A percentile compares a stretch with the other conserved stretches of the same genome.
These are phyloP conservation scores for Zeugodacus cucurbitae DNA, from an alignment of 1,140 invertebrate genomes.

Conservation along the genomic window DNA sequence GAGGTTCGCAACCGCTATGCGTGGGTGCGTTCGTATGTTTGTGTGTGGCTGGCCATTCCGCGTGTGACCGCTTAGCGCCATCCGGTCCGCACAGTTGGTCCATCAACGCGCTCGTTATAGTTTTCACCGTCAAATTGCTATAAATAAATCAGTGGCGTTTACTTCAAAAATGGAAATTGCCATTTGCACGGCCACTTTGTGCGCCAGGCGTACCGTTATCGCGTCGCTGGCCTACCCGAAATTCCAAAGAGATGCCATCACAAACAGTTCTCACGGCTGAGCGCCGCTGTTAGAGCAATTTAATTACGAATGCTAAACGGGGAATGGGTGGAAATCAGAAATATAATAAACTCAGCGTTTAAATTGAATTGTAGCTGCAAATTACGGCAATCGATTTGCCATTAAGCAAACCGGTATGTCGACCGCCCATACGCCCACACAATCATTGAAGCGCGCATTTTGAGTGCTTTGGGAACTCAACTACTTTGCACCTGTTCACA, in stretches of 20 bases:
- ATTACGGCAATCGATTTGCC: slow-evolving; percentile 40
- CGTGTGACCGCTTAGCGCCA: neutral
- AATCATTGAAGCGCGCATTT: neutral
- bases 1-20: neutral
- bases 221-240: neutral
- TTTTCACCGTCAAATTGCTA: slow-evolving; percentile 22
- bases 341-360: slow-evolving; percentile 19
- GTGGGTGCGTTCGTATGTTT: neutral
- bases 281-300: neutral
- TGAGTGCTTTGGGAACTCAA: neutral
- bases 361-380: slow-evolving; percentile 25
- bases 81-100: neutral
- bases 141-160: neutral
- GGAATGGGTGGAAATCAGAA: neutral
- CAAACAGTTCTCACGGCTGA: neutral
- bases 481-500: neutral
- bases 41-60: neutral
- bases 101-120: neutral
- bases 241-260: neutral
- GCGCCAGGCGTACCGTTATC: neutral
- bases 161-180: neutral
- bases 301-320: neutral
- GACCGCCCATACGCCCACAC: neutral
- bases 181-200: neutral
- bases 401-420: neutral